phyloP scores from a whole-genome alignment of 1,140 invertebrate genomes.

The Drosophila kikkawai region DNA sequence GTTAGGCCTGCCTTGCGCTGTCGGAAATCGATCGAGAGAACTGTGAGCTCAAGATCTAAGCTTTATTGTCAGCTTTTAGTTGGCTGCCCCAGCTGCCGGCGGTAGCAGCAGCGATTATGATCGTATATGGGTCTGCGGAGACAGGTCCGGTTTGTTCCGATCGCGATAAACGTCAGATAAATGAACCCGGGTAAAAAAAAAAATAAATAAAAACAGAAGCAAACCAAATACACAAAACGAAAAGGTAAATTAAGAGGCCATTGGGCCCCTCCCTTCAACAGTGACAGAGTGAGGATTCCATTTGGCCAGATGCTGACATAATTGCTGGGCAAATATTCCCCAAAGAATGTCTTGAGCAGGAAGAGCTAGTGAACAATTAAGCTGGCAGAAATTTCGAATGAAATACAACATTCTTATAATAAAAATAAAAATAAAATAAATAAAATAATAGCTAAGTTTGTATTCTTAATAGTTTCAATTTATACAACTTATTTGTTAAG shows the following conservation, averaged over 20 bases:
- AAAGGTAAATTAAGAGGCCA: conserved; percentile 30
- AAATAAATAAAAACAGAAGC: conserved; percentile 56
- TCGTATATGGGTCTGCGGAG: conserved; percentile 75
- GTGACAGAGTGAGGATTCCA: conserved; percentile 14
- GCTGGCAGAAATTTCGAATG: not conserved
- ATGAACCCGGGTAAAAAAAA: conserved; percentile 55
- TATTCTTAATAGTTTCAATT: not conserved
- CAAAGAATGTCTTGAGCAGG: not conserved
- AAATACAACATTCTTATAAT: not conserved
- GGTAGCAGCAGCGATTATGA: conserved; percentile 72
- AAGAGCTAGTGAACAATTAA: not conserved
- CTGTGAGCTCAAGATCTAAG: conserved; percentile 64
- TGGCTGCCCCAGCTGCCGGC: conserved; percentile 43
- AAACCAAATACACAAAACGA: conserved; percentile 39
- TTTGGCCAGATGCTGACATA: conserved; percentile 41
- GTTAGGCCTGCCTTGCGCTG: conserved; percentile 71
- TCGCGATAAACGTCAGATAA: conserved; percentile 80
- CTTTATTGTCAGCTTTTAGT: conserved; percentile 55
- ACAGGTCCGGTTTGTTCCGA: conserved; percentile 76
- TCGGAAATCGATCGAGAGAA: conserved; percentile 76
- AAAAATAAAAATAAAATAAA: no score
- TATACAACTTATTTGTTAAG: not conserved
- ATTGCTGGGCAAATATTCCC: conserved; percentile 29
- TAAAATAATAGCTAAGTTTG: no score
- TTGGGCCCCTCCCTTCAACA: conserved; percentile 32